These are phyloP conservation scores for Premnoplex brunnescens DNA, from an alignment of 2,797 vertebrate species.

Conservation along the genomic window DNA sequence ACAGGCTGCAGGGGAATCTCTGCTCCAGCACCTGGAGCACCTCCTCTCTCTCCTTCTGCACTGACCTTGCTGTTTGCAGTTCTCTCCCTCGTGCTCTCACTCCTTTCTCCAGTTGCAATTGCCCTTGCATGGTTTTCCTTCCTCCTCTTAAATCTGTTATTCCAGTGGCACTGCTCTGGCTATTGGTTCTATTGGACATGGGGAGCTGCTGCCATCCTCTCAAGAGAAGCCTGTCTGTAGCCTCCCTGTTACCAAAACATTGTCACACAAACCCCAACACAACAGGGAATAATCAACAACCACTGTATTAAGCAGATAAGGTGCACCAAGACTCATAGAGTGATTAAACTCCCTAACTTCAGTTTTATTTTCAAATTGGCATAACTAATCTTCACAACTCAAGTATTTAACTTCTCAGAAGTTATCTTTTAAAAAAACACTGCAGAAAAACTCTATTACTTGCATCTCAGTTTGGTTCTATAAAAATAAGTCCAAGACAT, in stretches of 20 bases:
- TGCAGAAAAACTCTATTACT: background rate
- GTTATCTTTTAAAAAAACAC: background rate
- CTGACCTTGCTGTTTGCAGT: background rate
- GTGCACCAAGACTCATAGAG: background rate
- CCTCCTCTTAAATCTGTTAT: background rate
- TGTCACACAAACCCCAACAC: background rate
- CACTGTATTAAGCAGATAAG: background rate
- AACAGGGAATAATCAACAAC: background rate
- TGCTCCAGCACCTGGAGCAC: background rate
- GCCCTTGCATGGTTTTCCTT: background rate
- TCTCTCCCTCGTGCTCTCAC: background rate
- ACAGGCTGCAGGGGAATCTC: background rate
- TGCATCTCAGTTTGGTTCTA: background rate
- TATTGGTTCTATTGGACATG: background rate
- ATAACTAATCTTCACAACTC: background rate
- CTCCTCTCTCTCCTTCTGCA: background rate
- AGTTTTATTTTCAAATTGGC: background rate
- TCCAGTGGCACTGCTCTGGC: background rate
- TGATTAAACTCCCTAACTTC: background rate
- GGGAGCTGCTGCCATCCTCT: background rate
- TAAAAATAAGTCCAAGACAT: background rate
- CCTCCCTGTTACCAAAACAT: background rate
- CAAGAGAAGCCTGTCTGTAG: background rate
- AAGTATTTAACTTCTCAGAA: background rate
- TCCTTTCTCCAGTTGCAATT: background rate